A percentile compares a stretch with the other conserved stretches of the same genome.
Evolutionary conservation across 2,113 vertebrate genomes (phyloP).

Genomic region (Agelaius phoeniceus): DNA sequence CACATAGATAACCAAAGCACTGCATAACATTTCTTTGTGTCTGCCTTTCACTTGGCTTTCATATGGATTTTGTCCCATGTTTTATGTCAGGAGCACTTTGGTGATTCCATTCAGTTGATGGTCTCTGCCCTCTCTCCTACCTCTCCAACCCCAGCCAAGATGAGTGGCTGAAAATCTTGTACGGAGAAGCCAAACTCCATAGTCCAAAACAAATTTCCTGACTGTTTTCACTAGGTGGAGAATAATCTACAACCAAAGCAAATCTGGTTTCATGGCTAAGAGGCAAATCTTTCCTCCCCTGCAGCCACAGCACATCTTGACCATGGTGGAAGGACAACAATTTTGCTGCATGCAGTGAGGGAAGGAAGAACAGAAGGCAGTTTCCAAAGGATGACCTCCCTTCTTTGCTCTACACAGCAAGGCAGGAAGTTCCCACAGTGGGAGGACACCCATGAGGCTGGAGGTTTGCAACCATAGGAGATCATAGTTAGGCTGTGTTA

Average conservation of each 20-base stretch:
- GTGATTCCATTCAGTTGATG: background rate
- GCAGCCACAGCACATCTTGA: background rate
- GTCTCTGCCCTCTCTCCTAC: background rate
- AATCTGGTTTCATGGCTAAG: background rate
- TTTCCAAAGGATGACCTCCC: background rate
- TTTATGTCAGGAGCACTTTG: background rate
- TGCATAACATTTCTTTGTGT: background rate
- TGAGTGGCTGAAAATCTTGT: background rate
- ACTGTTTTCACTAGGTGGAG: background rate
- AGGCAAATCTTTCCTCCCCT: background rate
- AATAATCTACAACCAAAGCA: background rate
- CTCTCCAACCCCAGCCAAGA: background rate
- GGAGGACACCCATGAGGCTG: background rate
- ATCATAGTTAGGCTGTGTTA: background rate
- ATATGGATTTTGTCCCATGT: background rate
- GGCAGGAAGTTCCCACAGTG: background rate
- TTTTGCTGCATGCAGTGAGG: background rate
- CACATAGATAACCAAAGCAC: background rate
- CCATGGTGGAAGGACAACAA: background rate
- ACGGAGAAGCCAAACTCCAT: background rate
- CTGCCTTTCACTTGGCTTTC: background rate
- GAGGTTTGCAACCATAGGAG: background rate
- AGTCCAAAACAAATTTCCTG: background rate
- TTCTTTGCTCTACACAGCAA: background rate
- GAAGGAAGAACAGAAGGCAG: background rate